Conservation (phyloP, 2,113 vertebrate genomes). For the Lophura nycthemera region DNA sequence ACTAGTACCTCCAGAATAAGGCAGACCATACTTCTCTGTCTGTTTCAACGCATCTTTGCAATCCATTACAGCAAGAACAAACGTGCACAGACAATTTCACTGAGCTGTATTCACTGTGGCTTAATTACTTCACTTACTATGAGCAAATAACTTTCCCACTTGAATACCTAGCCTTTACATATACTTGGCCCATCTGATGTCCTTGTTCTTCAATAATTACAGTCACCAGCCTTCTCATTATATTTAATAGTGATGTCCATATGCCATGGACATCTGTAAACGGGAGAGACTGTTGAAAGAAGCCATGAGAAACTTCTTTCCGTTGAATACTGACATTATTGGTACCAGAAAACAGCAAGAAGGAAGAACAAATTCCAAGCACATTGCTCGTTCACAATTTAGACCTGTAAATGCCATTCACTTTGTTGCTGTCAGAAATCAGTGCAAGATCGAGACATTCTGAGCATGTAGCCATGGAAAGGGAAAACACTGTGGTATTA, state of each 20-base stretch:
- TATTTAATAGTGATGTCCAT: background rate
- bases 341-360: background rate
- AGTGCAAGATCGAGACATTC: background rate
- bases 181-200: background rate
- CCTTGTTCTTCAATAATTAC: background rate
- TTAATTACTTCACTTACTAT: background rate
- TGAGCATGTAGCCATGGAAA: background rate
- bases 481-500: background rate
- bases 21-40: background rate
- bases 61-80: background rate
- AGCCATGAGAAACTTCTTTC: background rate
- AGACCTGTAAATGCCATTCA: fast-evolving
- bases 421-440: background rate
- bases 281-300: background rate
- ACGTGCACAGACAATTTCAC: background rate
- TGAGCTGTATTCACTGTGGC: background rate
- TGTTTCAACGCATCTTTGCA: background rate
- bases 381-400: fast-evolving
- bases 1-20: background rate
- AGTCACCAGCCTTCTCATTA: background rate
- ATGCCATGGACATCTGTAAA: background rate
- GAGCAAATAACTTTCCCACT: background rate
- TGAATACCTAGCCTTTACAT: background rate
- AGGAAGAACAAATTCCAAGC: background rate
- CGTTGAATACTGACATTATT: background rate